Base-by-base conservation (phyloP, 2,797 vertebrate genomes). In the Coregonus sp. region DNA sequence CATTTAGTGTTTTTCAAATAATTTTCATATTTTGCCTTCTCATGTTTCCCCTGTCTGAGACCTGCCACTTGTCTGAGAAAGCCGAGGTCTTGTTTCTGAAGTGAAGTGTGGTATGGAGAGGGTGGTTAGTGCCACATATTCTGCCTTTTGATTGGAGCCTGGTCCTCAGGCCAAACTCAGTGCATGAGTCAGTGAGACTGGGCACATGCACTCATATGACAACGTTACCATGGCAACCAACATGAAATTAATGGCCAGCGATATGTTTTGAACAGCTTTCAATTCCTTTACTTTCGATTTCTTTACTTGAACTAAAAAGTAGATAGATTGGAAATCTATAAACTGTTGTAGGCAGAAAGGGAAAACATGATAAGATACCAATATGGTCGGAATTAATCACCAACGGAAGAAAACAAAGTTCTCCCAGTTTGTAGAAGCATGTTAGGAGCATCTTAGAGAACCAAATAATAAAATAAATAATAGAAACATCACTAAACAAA, bases 131-230 rank as follows among this genome's bases (percentile, higher is more conserved):
- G 85, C 85, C 88, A 11, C 40, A 84, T 80, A 81, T 86, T 80
- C 82, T 79, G 70, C 75, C 77, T 88, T 86, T 90, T 91, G 90
- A 92, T 92, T 91, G 93, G 92, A 90, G 87, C 88, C 90, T 89
- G 80, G 81, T 81, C 85, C 82, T 76, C 63, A 81, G 86, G 86
- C 79, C 35, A 59, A 25, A 84, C 82, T 86, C 78, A 54, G 52
- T 61, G 67, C 78, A 54, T 86, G 84, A 88, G 85, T 90, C 90
- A 90, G 90, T 82, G 73, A 71, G 82, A 82, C 81, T 76, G 77
- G 31, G 31, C 31, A 33, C 31, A 33, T 80, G 79, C 59, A 70
- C 73, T 76, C 80, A 75, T 85, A 76, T 56, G 80, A 68, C 70
- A 47, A 47, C 50, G n/a, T 86, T 1, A 37, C 5, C 78, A 78